Base-by-base conservation (phyloP, 2,888 invertebrate species). In the Nomada hirtipes region DNA sequence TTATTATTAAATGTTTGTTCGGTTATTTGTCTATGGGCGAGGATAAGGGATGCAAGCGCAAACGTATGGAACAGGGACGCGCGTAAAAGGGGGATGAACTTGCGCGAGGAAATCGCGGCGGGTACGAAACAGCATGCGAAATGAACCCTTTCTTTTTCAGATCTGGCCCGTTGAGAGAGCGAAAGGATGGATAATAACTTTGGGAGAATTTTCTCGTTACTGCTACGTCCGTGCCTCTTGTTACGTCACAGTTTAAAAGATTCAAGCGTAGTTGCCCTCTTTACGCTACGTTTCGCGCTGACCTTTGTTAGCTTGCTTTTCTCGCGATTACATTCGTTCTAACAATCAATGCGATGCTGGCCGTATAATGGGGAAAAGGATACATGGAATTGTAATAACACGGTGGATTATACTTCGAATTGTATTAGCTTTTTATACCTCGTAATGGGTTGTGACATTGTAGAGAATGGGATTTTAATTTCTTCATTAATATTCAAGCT, bases 101-200 rank as follows among this genome's bases (percentile, higher is more conserved):
- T 67, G 42, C 20, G 57, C 20, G 57, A 64, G 63, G 42, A 67
- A 74, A 68, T 61, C 72, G 60, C 52, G 20, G 63, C n/a, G 42
- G 64, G 13, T 9, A 59, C 50, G 64, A 65, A 50, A 63, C 64
- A 36, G 70, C 50, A 71, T 65, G n/a, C 57, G 59, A 55, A 64
- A 74, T 52, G 79, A 67, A 44, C 57, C 55, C 36, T n/a, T 52
- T 20, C 10, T 55, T 59, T 59, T 57, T 74, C 2, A 29, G 47
- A 47, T 55, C 36, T 23, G 47, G 11, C 10, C 4, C 47, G 52
- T 7, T 20, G 26, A 50, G 23, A n/a, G 60, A 44, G 23, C 26
- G 44, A n/a, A 63, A 63, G 20, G 47, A 4, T 26, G 59, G 42
- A 75, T 52, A 76, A 76, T 69, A 76, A 76, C 53, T 69, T 44